A percentile compares a stretch with the other conserved stretches of the same genome.
phyloP scores from a whole-genome alignment of 2,888 invertebrate species.

The Petrolisthes cinctipes region DNA sequence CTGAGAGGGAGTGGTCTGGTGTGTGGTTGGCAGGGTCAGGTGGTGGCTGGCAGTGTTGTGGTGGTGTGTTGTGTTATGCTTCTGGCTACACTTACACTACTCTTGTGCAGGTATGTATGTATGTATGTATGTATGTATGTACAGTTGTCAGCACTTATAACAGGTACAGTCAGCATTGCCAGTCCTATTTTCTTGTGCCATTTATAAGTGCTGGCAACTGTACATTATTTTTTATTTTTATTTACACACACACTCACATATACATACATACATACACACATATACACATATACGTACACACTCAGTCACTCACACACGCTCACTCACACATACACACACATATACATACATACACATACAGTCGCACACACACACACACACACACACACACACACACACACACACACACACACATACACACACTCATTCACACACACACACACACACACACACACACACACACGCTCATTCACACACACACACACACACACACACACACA shows the following conservation, averaged over 20 bases:
- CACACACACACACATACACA: slow-evolving; percentile 16
- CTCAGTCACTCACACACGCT: slow-evolving; percentile 14
- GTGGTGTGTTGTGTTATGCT: slow-evolving; percentile 39
- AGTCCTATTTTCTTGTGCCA: too few species aligned
- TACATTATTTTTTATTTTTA: too few species aligned
- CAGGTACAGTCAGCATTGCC: too few species aligned
- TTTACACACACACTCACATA: too few species aligned
- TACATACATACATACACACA: slow-evolving; percentile 4
- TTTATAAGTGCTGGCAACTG: too few species aligned
- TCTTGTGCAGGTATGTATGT: slow-evolving; percentile 47
- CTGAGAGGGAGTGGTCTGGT: slow-evolving; percentile 49
- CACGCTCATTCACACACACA: too few species aligned
- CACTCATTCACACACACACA: background rate
- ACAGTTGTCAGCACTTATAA: background rate
- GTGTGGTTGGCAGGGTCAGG: slow-evolving; percentile 46
- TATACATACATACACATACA: slow-evolving; percentile 11
- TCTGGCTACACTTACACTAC: slow-evolving; percentile 43
- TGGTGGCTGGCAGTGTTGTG: slow-evolving; percentile 43
- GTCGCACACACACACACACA: background rate
- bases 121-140: slow-evolving; percentile 2
- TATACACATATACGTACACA: slow-evolving; percentile 22
- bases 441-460: too few species aligned
- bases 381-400: slow-evolving; percentile 4
- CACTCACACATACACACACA: slow-evolving; percentile 12
- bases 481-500: too few species aligned